Percentiles rank a stretch among this genome's conserved stretches.
These are phyloP conservation scores for Zapornia atra DNA, from an alignment of 2,113 vertebrate species.

Conservation along the genomic window DNA sequence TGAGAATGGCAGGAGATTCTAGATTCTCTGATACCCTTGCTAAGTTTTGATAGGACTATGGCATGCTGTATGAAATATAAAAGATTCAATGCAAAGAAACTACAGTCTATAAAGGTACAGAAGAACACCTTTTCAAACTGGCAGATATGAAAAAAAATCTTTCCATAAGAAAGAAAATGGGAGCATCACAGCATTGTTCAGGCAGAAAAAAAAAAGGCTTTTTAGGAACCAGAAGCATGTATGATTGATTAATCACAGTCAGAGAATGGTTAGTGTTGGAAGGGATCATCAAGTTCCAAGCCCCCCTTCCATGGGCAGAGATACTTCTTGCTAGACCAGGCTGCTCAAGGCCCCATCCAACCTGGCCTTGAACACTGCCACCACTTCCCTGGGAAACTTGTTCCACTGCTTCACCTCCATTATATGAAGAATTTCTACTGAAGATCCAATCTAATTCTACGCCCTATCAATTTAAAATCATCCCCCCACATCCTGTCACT, in stretches of 20 bases:
- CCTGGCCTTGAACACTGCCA: too few relatives aligned
- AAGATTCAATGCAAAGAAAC: neutral
- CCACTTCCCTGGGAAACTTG: too few relatives aligned
- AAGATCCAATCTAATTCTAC: too few relatives aligned
- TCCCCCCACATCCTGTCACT: too few relatives aligned
- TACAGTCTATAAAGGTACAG: neutral
- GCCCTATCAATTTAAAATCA: too few relatives aligned
- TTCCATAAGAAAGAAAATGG: neutral
- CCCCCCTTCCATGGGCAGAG: too few relatives aligned
- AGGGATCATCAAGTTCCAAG: too few relatives aligned
- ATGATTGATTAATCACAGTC: neutral
- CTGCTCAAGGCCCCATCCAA: too few relatives aligned
- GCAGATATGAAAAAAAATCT: neutral
- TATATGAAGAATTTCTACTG: too few relatives aligned
- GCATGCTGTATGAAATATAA: neutral
- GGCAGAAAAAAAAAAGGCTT: neutral
- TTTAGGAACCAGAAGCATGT: neutral
- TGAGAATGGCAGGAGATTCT: neutral
- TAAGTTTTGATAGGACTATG: neutral
- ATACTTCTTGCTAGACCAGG: too few relatives aligned
- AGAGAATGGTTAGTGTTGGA: too few relatives aligned
- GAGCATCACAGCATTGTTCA: neutral
- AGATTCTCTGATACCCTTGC: neutral
- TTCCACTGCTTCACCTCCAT: too few relatives aligned
- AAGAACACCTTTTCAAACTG: neutral